Evolutionary conservation across 37 sponge, comb jelly and placozoan genomes (phyloP).

Genomic region (Haliclona indistincta): DNA sequence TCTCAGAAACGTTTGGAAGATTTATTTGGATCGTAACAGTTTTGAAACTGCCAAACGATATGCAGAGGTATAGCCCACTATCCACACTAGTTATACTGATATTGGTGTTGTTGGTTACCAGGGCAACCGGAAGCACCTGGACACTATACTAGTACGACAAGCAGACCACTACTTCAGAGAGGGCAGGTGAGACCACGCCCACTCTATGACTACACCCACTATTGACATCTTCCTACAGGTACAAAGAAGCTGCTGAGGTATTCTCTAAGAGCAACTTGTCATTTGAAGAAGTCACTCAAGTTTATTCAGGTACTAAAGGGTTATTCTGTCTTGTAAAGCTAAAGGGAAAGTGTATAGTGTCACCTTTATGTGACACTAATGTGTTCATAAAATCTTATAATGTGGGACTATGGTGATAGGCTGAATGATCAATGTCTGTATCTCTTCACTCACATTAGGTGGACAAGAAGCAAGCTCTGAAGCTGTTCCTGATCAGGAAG

Average conservation of each 20-base stretch:
- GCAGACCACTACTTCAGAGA: conserved; percentile 87
- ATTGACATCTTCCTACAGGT: conserved; percentile 33
- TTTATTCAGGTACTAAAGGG: conserved; percentile 56
- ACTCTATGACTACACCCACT: background rate
- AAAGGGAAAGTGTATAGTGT: no score
- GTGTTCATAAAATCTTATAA: no score
- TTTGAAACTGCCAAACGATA: conserved; percentile 86
- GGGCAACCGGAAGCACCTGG: conserved; percentile 48
- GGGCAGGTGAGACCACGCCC: conserved; percentile 33
- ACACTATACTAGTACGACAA: conserved; percentile 45
- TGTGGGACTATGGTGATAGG: no score
- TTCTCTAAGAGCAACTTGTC: conserved; percentile 86
- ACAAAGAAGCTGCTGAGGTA: conserved; percentile 74
- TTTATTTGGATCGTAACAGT: conserved; percentile 77
- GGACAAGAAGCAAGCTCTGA: conserved; percentile 72
- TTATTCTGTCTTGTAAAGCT: no score
- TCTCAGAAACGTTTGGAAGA: conserved; percentile 81
- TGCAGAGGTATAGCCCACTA: conserved; percentile 45
- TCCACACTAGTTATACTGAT: background rate
- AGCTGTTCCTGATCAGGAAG: conserved; percentile 56
- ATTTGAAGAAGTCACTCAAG: conserved; percentile 95
- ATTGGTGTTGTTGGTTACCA: conserved; percentile 5
- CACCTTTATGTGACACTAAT: no score
- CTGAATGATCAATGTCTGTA: no score
- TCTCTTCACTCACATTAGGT: no score